Base-by-base conservation (phyloP, 2,113 vertebrate genomes). In the Gyps fulvus region DNA sequence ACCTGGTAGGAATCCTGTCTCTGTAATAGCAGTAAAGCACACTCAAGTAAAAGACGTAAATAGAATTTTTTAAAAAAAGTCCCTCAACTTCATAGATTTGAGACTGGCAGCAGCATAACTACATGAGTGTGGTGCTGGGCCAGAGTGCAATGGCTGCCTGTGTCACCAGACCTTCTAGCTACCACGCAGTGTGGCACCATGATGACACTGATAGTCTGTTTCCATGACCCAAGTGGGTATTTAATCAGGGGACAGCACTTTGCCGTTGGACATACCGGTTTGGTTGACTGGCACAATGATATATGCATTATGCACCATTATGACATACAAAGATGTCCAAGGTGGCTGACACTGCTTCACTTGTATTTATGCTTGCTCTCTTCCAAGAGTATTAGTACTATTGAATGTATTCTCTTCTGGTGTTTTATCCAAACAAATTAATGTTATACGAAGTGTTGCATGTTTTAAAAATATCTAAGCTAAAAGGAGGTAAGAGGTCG, bases 371-470 rank as follows among this genome's bases (percentile, higher is more conserved):
- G 13, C 32, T 92, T 73, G 27, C 66, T 65, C 47, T 54, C 32
- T 85, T 77, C 26, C 26, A n/a, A 77, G 29, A 19, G 17, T 42
- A 2, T 36, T 80, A 26, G 7, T 59, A 27, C 25, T 67, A 26
- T 40, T 52, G 40, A 76, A 73, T 70, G 19, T n/a, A 42, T 90
- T 80, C 29, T 7, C 4, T 57, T 88, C 36, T 63, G 32, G 29
- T 73, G 42, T 91, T 87, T 66, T 76, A 58, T 45, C 45, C 22
- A 80, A 87, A 67, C 8, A 90, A 93, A 92, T 81, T 13, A 78
- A 61, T 73, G 25, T 81, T 62, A 34, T 54, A 45, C 0, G 1
- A 83, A 62, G 36, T 74, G 13, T 78, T 95, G 22, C 17, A 25
- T 58, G 17, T 63, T 93, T 92, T 66, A 32, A 90, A 90, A 83